Evolutionary conservation across 2,113 vertebrate species (phyloP), one percentile per base, ranked within the genome.

Genomic region (Tiliqua scincoides): DNA sequence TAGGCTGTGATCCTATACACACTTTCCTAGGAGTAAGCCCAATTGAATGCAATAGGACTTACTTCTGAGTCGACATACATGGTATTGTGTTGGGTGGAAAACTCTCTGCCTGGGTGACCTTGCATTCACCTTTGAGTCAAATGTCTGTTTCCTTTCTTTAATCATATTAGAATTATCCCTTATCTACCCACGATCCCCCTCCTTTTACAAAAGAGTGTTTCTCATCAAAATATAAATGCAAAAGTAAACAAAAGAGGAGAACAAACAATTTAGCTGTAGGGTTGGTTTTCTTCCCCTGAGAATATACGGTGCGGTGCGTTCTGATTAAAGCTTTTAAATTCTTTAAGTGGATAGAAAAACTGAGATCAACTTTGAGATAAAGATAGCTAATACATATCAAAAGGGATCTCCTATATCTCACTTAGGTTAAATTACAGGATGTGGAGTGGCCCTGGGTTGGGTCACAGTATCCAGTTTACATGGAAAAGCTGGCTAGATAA

Each of bases 291-390:
- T 57, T 17, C 15, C 15, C 35, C 81, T 73, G 52, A 83, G 70
- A 91, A 92, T 89, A 92, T 89, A 92, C 81, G 89, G 82, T 90
- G 74, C 81, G 89, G 82, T 90, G 74, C 74, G 32, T 84, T 93
- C 87, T 96, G 94, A 97, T 97, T 95, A 97, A 96, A 96, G 93
- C 91, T 82, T 91, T 95, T 92, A 94, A 87, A 18, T 57, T 85
- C 88, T 94, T 93, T 95, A 87, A 93, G 88, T 88, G 94, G 95
- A 93, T 94, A 95, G 91, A 78, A 79, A 92, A 81, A 80, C 86
- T 91, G 93, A 96, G 96, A 96, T 96, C 84, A 85, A 54, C 87
- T 54, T 37, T 87, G 89, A 96, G 95, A 96, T 96, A 94, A 93
- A 85, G 87, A 76, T 90, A 86, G 84, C 83, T 94, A 88, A 59